Evolutionary conservation across 2,797 vertebrate genomes (phyloP), one percentile per base, ranked within the genome.

Genomic region (Chromobotia macracanthus): DNA sequence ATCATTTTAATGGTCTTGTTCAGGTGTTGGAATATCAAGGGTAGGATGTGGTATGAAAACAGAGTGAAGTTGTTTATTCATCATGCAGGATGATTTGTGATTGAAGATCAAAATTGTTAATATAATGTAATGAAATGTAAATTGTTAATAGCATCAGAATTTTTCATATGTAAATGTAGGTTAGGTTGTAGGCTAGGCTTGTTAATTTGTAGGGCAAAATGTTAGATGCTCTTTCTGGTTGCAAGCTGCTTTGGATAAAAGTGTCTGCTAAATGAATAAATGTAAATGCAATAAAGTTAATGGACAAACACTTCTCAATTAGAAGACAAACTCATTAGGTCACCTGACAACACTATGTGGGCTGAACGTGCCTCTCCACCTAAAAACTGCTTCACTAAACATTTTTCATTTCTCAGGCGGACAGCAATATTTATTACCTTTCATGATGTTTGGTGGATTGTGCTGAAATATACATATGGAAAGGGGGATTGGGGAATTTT

Each of bases 401-500:
- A 86, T 89, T 87, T 82, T 87, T 86, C 84, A 86, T 79, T 86
- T 78, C 72, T 81, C 78, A 90, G 89, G 89, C 92, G 79, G 89
- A 88, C 88, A 89, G 89, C 88, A 90, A 88, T 91, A 87, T 95
- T 96, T 96, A 94, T 95, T 94, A 93, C 92, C 89, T 91, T 89
- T 89, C 91, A 94, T 94, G 93, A 95, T 95, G 91, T 95, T 94
- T 94, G 93, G 90, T 94, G 91, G 89, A 92, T 89, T 68, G 89
- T 91, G 91, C 90, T 87, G 90, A 92, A 95, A 95, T 94, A 94
- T 96, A 93, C 94, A 92, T 95, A 94, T 91, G 90, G 91, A 92
- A 92, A 90, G 93, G 91, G 90, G 93, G 91, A 91, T 88, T 88
- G 94, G 95, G 92, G 92, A 95, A 93, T 95, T 96, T 94, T 95